Evolutionary conservation across 2,797 vertebrate genomes (phyloP).

Genomic region (Crocodylus rhombifer): DNA sequence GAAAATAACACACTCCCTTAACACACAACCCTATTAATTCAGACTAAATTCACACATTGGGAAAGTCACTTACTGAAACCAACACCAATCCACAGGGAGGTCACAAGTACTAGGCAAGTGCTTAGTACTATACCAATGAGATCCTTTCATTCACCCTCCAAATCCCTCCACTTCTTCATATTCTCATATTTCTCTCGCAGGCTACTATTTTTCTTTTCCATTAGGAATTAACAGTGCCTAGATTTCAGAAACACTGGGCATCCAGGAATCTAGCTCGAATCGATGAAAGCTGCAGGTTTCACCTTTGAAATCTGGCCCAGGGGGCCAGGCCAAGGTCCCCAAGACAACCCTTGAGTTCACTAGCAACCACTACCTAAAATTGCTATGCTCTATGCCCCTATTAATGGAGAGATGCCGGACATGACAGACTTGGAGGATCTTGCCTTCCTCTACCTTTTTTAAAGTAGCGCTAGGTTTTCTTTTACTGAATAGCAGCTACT

Average conservation of each 20-base stretch:
- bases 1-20: neutral
- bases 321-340: neutral
- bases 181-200: accelerated
- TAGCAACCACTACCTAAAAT: neutral
- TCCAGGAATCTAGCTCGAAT: accelerated
- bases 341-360: neutral
- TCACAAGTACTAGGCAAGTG: neutral
- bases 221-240: neutral
- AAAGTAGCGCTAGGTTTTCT: neutral
- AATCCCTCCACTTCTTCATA: neutral
- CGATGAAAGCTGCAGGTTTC: neutral
- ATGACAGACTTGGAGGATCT: neutral
- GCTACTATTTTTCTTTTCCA: neutral
- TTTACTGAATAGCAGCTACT: neutral
- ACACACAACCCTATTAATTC: neutral
- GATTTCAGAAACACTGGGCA: neutral
- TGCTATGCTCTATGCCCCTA: accelerated
- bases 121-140: neutral
- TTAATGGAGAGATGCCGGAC: neutral
- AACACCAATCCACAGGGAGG: neutral
- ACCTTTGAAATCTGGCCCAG: neutral
- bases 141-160: neutral
- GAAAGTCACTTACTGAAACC: neutral
- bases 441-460: neutral
- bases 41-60: neutral